phyloP scores from a whole-genome alignment of 2,797 vertebrate genomes.

The Propithecus deckenii region DNA sequence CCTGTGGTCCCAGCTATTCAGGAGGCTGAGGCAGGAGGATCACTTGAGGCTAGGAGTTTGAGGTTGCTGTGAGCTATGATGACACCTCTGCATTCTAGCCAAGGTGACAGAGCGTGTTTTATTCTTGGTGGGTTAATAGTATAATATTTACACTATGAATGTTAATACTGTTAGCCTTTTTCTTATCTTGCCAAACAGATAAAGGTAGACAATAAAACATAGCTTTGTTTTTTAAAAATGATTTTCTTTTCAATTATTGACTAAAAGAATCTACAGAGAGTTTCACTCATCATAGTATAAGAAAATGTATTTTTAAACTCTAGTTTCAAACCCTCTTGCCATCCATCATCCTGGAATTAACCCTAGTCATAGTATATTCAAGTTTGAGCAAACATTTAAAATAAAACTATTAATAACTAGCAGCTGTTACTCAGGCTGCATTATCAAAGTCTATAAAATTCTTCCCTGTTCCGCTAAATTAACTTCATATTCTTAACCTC shows the following conservation, averaged over 20 bases:
- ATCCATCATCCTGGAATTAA: not conserved
- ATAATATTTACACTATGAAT: not conserved
- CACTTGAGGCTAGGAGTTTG: no score
- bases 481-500: not conserved
- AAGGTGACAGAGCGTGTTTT: not conserved
- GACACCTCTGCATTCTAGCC: no score
- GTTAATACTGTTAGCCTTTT: not conserved
- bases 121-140: not conserved
- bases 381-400: conserved; percentile 21
- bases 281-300: not conserved
- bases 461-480: not conserved
- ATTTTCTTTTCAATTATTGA: conserved; percentile 41
- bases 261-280: conserved; percentile 28
- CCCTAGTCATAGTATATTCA: not conserved
- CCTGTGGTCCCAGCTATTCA: no score
- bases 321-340: not conserved
- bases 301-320: conserved; percentile 26
- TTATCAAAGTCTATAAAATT: not conserved
- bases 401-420: not conserved
- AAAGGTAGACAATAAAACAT: not conserved
- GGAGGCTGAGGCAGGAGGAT: no score
- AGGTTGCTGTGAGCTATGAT: no score
- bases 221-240: not conserved
- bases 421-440: not conserved
- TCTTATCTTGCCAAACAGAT: conserved; percentile 3